Conservation (phyloP, 2,888 invertebrate genomes). For the Perizoma flavofasciatum region DNA sequence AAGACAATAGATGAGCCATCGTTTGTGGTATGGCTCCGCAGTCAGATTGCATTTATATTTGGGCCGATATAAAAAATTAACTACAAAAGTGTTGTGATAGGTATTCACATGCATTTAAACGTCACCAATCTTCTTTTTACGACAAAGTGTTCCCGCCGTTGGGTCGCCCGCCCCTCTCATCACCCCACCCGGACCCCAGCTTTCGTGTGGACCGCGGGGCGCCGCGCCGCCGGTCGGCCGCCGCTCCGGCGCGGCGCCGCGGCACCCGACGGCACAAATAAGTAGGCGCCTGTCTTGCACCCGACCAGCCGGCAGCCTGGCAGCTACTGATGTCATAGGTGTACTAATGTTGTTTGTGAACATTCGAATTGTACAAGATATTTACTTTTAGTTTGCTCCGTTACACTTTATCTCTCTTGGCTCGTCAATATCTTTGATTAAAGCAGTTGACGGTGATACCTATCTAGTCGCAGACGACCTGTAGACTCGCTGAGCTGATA, state of each 20-base stretch:
- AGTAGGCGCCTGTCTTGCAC: slow-evolving; percentile 58
- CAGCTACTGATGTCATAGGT: slow-evolving; percentile 40
- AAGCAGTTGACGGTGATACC: neutral
- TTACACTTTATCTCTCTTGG: slow-evolving; percentile 14
- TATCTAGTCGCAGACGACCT: too few species aligned
- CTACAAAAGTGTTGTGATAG: too few species aligned
- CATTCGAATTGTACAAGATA: slow-evolving; percentile 19
- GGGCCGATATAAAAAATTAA: too few species aligned
- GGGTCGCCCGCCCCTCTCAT: slow-evolving; percentile 16
- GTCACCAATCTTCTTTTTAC: too few species aligned
- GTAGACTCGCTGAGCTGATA: too few species aligned
- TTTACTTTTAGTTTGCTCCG: slow-evolving; percentile 11
- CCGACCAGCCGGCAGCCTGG: slow-evolving; percentile 12
- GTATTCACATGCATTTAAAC: too few species aligned
- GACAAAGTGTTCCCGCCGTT: neutral
- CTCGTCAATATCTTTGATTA: slow-evolving; percentile 18
- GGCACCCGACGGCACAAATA: slow-evolving; percentile 58
- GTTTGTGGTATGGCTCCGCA: too few species aligned
- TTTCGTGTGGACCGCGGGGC: slow-evolving; percentile 52
- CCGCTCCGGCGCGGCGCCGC: slow-evolving; percentile 42
- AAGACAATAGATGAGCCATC: too few species aligned
- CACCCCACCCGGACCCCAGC: neutral
- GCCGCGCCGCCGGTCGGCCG: slow-evolving; percentile 42
- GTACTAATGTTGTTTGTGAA: slow-evolving; percentile 40
- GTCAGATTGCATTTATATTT: too few species aligned